Conservation (phyloP, 2,113 vertebrate species). For the Brachirus orientalis region DNA sequence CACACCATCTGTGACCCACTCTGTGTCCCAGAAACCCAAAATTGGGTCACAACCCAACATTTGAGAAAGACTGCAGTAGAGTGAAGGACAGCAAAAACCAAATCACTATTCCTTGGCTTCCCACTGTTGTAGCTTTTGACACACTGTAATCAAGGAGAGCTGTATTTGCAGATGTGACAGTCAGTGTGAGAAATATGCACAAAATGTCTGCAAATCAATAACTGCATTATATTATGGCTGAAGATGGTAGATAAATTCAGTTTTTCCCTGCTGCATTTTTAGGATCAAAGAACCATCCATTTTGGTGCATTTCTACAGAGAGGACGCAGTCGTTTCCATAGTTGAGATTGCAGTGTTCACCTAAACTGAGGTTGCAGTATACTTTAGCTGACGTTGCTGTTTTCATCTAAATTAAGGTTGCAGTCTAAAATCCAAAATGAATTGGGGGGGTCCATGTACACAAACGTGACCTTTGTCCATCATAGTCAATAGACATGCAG, state of each 20-base stretch:
- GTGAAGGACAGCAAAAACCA: background rate
- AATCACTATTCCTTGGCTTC: background rate
- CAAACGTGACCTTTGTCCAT: conserved; percentile 27
- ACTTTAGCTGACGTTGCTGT: no score
- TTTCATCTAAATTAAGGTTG: no score
- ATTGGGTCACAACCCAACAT: no score
- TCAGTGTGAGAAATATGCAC: background rate
- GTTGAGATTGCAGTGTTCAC: no score
- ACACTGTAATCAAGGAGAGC: background rate
- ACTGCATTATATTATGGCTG: background rate
- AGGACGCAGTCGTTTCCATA: no score
- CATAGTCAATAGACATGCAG: background rate
- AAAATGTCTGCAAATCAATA: background rate
- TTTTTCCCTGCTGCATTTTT: no score
- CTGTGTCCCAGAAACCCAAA: no score
- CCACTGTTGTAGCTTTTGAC: background rate
- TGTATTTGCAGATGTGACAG: background rate
- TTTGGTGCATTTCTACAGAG: no score
- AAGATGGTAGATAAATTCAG: background rate
- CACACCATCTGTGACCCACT: no score
- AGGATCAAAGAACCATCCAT: no score
- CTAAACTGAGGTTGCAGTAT: no score
- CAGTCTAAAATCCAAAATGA: conserved; percentile 47
- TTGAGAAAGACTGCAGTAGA: no score
- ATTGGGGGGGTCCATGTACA: conserved; percentile 17